Evolutionary conservation across 2,797 vertebrate species (phyloP).

Genomic region (Malurus splendens): DNA sequence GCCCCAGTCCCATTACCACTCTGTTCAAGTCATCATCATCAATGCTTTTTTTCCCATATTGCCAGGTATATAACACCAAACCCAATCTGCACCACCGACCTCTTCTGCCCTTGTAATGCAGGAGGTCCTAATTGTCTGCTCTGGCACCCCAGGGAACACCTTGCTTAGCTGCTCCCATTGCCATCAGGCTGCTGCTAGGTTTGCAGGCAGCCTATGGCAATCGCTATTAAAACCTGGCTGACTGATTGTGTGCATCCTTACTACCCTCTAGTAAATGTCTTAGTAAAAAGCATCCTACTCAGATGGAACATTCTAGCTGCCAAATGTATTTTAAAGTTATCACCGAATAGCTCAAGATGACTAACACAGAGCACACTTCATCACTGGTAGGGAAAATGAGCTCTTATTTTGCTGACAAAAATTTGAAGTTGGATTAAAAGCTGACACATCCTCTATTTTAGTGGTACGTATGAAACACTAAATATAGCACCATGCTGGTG

Average conservation of each 20-base stretch:
- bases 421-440: constrained; percentile 34
- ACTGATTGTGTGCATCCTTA: not conserved
- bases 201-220: not conserved
- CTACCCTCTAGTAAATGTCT: not conserved
- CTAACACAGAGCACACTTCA: constrained; percentile 9
- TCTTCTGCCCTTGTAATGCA: not conserved
- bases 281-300: not conserved
- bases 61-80: not conserved
- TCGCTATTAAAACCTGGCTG: not conserved
- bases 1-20: accelerated
- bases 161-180: not conserved
- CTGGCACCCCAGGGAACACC: not conserved
- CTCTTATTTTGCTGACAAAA: constrained; percentile 41
- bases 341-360: not conserved
- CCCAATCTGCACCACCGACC: not conserved
- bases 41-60: not conserved
- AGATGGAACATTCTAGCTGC: not conserved
- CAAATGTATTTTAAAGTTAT: constrained; percentile 15
- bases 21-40: not conserved
- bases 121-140: not conserved
- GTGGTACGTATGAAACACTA: constrained; percentile 28
- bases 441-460: constrained; percentile 35
- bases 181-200: not conserved
- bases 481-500: not conserved
- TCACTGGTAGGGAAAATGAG: not conserved